Evolutionary conservation across 2,113 vertebrate genomes (phyloP).

Genomic region (Nerophis ophidion): DNA sequence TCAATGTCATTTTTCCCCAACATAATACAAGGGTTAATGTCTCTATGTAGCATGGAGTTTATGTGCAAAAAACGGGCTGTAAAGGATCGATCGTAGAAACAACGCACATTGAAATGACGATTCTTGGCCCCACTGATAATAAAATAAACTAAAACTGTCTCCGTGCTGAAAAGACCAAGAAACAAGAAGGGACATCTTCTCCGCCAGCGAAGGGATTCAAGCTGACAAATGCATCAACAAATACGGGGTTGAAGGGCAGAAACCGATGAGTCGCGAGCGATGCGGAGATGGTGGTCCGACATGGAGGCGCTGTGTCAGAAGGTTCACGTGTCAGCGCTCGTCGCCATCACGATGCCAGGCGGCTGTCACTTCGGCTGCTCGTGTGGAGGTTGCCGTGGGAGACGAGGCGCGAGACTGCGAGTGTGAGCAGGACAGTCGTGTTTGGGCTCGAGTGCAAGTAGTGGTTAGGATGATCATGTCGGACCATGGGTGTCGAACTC

Average conservation of each 20-base stretch:
- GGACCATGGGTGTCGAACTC: too few species aligned
- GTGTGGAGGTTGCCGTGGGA: neutral
- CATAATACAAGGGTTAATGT: too few species aligned
- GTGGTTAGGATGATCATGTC: too few species aligned
- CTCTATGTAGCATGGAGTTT: too few species aligned
- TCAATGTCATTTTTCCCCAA: too few species aligned
- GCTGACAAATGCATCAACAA: constrained; percentile 5
- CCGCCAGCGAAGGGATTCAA: neutral
- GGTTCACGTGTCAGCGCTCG: constrained; percentile 6
- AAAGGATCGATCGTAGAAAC: too few species aligned
- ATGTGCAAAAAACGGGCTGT: too few species aligned
- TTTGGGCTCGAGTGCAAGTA: too few species aligned
- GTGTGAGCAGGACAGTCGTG: neutral
- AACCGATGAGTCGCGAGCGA: neutral
- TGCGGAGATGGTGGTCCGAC: constrained; percentile 12
- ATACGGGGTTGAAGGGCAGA: constrained; percentile 12
- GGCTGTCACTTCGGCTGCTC: neutral
- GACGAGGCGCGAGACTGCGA: neutral
- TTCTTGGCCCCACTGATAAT: too few species aligned
- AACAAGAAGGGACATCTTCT: neutral
- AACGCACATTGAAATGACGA: too few species aligned
- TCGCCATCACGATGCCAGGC: constrained; percentile 4
- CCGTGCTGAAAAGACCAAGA: neutral
- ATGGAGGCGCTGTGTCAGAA: constrained; percentile 19
- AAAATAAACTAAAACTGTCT: too few species aligned